Base-by-base conservation (phyloP, 2,888 invertebrate genomes). In the Callimorpha dominula region DNA sequence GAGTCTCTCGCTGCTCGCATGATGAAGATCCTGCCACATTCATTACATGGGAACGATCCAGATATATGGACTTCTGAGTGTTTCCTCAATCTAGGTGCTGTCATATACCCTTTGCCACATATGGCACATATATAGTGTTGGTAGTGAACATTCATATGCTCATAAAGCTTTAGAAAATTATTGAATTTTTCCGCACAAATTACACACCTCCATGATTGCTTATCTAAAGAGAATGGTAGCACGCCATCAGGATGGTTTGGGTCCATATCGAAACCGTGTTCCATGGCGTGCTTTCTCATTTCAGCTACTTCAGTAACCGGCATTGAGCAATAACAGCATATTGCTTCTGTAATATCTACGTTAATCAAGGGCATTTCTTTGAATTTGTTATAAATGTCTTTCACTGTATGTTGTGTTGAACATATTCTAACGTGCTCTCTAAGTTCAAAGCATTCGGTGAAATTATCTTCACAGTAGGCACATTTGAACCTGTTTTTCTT, bases 21-120 rank as follows among this genome's bases (percentile, higher is more conserved):
- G 0, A 86, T 88, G 69, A 95, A 95, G 0, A 90, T 85, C 63
- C 88, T 88, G 0, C 88, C 92, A 75, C 95, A 95, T 72, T 91
- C 90, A 54, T 92, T 90, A 76, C 95, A 95, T 0, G 94, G 90
- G 71, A 95, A 95, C 1, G 91, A 90, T 0, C 95, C 95, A 3
- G 90, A 89, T 42, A 93, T 88, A 65, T 95, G 95, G 0, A 93
- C 91, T 81, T 94, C 94, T 0, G 92, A 91, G 82, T 95, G 95
- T 79, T 94, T 95, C n/a, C 94, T 89, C 70, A 95, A 72, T 40
- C 95, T 87, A 0, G 90, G 90, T 2, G 92, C 93, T 0, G 95
- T 94, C 94, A 95, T 94, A 72, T 91, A 95, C 0, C 94, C 95
- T 78, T 95, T 95, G 0, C 95, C 95, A 72, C 95, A 95, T 6